A percentile compares a stretch with the other conserved stretches of the same genome.
phyloP scores from a whole-genome alignment of 2,797 vertebrate species.

The Anguilla marmorata region DNA sequence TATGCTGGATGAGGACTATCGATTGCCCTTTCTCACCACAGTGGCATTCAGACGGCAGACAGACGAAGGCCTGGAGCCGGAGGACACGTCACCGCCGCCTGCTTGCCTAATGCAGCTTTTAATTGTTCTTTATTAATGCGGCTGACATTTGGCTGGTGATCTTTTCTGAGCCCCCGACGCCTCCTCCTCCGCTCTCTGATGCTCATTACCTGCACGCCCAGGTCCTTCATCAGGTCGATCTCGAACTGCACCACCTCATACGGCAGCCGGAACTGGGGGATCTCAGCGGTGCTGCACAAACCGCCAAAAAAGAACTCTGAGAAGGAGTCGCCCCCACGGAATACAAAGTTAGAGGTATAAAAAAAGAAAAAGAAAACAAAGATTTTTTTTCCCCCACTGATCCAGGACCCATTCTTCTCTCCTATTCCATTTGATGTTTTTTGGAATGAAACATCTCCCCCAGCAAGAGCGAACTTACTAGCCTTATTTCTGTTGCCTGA shows the following conservation, averaged over 20 bases:
- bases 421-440: slow-evolving; percentile 44
- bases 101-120: slow-evolving; percentile 74
- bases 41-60: slow-evolving; percentile 85
- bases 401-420: slow-evolving; percentile 39
- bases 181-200: slow-evolving; percentile 41
- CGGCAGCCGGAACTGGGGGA: slow-evolving; percentile 89
- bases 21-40: slow-evolving; percentile 87
- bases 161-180: slow-evolving; percentile 56
- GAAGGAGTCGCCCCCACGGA: slow-evolving; percentile 12
- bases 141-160: slow-evolving; percentile 77
- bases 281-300: slow-evolving; percentile 82
- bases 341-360: slow-evolving; percentile 29
- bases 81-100: slow-evolving; percentile 68
- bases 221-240: slow-evolving; percentile 88
- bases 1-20: slow-evolving; percentile 81
- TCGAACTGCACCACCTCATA: slow-evolving; percentile 90
- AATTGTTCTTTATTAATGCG: slow-evolving; percentile 82
- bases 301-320: slow-evolving; percentile 35
- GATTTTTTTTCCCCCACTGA: slow-evolving; percentile 27
- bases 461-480: slow-evolving; percentile 4
- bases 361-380: slow-evolving; percentile 23
- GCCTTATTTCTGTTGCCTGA: slow-evolving; percentile 21
- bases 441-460: slow-evolving; percentile 18
- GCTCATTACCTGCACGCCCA: slow-evolving; percentile 88
- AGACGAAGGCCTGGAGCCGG: slow-evolving; percentile 80